These are phyloP conservation scores for Ptilonorhynchus violaceus DNA, from an alignment of 2,113 vertebrate species.

Conservation along the genomic window DNA sequence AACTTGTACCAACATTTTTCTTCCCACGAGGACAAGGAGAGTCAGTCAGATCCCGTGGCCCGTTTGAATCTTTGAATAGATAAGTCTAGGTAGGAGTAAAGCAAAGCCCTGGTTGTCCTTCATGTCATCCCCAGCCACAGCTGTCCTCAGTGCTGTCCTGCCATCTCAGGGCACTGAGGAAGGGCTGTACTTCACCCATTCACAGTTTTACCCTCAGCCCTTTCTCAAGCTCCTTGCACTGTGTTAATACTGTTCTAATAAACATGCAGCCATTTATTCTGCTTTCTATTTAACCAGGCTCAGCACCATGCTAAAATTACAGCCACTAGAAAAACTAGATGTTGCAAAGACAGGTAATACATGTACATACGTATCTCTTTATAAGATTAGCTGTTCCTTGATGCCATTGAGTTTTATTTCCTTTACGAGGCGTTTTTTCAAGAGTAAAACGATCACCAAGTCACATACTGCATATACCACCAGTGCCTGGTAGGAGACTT, in stretches of 20 bases:
- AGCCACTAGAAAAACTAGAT: not conserved
- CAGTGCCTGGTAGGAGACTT: not conserved
- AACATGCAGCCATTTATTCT: not conserved
- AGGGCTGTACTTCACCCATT: not conserved
- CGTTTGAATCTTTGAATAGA: not conserved
- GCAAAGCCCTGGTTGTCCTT: not conserved
- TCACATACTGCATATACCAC: not conserved
- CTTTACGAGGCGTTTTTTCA: not conserved
- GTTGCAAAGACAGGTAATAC: not conserved
- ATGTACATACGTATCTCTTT: too few species aligned
- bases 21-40: not conserved
- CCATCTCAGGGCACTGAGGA: not conserved
- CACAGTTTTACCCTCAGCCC: not conserved
- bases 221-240: not conserved
- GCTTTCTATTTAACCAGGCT: not conserved
- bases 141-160: not conserved
- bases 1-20: not conserved
- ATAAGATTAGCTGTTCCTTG: not conserved
- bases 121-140: rapidly evolving
- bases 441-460: not conserved
- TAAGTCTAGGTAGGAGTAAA: not conserved
- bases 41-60: not conserved
- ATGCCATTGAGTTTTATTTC: not conserved
- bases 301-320: not conserved
- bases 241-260: not conserved